Evolutionary conservation across 2,113 vertebrate genomes (phyloP).

Genomic region (Oplegnathus fasciatus): DNA sequence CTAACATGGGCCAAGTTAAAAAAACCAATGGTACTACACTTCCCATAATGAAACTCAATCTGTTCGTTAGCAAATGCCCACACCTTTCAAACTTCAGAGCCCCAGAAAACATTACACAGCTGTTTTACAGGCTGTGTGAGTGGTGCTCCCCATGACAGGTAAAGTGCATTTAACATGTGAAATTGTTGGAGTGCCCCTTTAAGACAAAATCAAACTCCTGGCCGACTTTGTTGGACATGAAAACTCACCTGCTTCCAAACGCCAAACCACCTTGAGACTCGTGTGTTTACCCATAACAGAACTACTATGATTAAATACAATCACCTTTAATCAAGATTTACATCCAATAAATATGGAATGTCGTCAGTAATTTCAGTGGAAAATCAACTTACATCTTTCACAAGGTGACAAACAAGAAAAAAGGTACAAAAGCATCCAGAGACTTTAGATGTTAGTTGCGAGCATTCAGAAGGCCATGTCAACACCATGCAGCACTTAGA

Average conservation of each 20-base stretch:
- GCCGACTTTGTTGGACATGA: neutral
- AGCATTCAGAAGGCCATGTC: constrained; percentile 74
- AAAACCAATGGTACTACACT: neutral
- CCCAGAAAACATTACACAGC: neutral
- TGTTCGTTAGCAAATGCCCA: neutral
- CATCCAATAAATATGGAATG: constrained; percentile 75
- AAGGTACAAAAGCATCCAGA: constrained; percentile 75
- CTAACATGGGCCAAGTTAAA: neutral
- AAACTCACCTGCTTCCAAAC: constrained; percentile 66
- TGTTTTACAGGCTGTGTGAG: neutral
- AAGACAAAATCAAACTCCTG: neutral
- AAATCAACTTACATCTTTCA: constrained; percentile 68
- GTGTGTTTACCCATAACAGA: constrained; percentile 42
- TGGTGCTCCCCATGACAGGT: neutral
- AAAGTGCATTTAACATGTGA: neutral
- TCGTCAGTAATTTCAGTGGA: constrained; percentile 61
- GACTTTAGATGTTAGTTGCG: constrained; percentile 66
- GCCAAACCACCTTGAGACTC: constrained; percentile 4
- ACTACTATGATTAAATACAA: constrained; percentile 70
- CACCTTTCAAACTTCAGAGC: neutral
- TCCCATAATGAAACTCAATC: neutral
- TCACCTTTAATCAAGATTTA: constrained; percentile 75
- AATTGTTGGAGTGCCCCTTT: constrained; percentile 9
- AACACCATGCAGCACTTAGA: constrained; percentile 78
- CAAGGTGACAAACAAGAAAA: constrained; percentile 59